Evolutionary conservation across 2,113 vertebrate genomes (phyloP).

Genomic region (Indicator indicator): DNA sequence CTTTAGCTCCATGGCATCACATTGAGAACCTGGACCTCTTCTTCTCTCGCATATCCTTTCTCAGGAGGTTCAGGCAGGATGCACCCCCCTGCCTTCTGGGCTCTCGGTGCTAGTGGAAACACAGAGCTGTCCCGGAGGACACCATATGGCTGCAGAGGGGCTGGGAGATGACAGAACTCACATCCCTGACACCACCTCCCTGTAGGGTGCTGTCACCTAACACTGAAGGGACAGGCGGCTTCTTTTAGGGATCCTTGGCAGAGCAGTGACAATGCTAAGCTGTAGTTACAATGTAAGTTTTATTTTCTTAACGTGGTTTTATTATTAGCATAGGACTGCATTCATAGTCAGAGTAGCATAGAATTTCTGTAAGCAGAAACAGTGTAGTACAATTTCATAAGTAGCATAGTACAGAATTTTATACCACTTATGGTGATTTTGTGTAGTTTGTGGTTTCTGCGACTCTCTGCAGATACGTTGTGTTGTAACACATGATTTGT

Average conservation of each 20-base stretch:
- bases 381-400: background rate
- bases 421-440: too few relatives aligned
- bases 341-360: background rate
- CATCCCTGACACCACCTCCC: too few relatives aligned
- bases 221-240: background rate
- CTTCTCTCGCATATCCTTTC: constrained; percentile 98
- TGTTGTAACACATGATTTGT: background rate
- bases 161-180: background rate
- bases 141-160: background rate
- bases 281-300: background rate
- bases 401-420: background rate
- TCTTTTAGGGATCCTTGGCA: background rate
- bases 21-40: constrained; percentile 98
- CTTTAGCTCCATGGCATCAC: constrained; percentile 94
- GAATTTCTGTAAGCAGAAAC: background rate
- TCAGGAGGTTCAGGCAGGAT: background rate
- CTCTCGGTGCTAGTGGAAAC: background rate
- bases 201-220: background rate
- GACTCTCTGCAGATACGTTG: background rate
- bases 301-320: background rate
- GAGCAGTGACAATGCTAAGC: background rate
- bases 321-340: background rate
- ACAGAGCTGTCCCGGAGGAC: background rate
- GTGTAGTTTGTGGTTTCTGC: background rate
- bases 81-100: background rate